Base-by-base conservation (phyloP, 1,140 invertebrate genomes). In the Lordiphosa mommai region DNA sequence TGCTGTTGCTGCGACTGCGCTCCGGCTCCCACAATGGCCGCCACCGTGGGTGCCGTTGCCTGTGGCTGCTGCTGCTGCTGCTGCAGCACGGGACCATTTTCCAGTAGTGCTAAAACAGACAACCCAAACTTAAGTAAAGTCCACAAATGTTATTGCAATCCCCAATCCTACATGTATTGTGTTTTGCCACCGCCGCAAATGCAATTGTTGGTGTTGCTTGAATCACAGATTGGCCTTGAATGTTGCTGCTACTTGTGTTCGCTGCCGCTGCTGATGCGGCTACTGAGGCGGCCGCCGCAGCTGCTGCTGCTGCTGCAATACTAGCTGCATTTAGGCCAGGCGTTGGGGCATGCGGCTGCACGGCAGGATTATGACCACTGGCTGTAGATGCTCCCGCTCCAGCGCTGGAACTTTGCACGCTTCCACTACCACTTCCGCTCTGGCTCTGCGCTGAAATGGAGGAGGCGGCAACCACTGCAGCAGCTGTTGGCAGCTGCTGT, bases 151-250 rank as follows among this genome's bases (percentile, higher is more conserved):
- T 16, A 29, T 3, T 13, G n/a, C 36, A 7, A 5, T 8, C 12
- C 1, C 10, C 1, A 8, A n/a, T 67, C 72, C n/a, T 86, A 89
- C 88, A 88, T 88, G 88, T 79, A 51, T 87, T 89, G 52, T 89
- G 79, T 72, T 89, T 89, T 46, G 88, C 88, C 47, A 89, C 88
- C 44, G 88, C 88, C 51, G 88, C 73, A 88, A 89, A 89, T 73
- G 88, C 88, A 85, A 89, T 88, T 64, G 86, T 77, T 76, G 88
- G 77, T 67, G 73, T 79, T 50, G 88, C 68, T 87, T 86, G 87
- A 71, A 88, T 88, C 77, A 88, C 87, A 88, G 87, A 82, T 82
- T 76, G 82, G 65, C 82, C 82, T 73, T 88, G 87, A 79, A 88
- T 73, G 68, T 71, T 85, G 46, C 61, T 71, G 61, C 30, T 85